phyloP scores from a whole-genome alignment of 1,140 invertebrate species.

The Ceratina japonica region DNA sequence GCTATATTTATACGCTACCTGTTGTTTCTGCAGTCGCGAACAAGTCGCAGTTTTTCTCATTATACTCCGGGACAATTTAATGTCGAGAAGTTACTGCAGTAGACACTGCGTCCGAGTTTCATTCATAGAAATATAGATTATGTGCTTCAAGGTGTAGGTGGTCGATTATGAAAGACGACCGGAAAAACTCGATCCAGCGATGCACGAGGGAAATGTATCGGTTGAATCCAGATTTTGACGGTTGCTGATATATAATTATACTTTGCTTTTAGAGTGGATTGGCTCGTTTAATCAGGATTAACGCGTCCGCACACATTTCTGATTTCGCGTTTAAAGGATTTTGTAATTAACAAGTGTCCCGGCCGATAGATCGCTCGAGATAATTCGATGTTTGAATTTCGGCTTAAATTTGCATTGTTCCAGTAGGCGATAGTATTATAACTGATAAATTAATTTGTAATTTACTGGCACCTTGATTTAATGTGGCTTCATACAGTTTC shows the following conservation, averaged over 20 bases:
- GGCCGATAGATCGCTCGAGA: not conserved
- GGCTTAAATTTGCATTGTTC: not conserved
- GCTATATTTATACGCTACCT: not conserved
- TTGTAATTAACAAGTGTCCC: not conserved
- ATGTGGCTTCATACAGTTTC: not conserved
- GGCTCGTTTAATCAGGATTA: no score
- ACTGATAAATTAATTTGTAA: not conserved
- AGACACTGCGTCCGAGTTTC: no score
- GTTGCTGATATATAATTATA: no score
- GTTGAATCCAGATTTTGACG: no score
- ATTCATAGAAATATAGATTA: no score
- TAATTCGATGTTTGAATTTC: not conserved
- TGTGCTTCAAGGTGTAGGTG: no score
- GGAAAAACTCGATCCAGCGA: no score
- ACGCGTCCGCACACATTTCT: no score
- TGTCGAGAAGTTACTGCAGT: not conserved
- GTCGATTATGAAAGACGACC: no score
- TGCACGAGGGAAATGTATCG: no score
- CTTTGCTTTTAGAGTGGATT: no score
- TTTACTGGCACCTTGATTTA: not conserved
- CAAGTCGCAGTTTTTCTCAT: not conserved
- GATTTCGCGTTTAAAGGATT: not conserved
- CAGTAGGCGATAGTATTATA: not conserved
- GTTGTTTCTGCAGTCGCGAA: not conserved
- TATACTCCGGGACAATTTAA: constrained; percentile 8